Conservation (phyloP, 92 coral and sea anemone genomes). For the Parazoanthus darwini region DNA sequence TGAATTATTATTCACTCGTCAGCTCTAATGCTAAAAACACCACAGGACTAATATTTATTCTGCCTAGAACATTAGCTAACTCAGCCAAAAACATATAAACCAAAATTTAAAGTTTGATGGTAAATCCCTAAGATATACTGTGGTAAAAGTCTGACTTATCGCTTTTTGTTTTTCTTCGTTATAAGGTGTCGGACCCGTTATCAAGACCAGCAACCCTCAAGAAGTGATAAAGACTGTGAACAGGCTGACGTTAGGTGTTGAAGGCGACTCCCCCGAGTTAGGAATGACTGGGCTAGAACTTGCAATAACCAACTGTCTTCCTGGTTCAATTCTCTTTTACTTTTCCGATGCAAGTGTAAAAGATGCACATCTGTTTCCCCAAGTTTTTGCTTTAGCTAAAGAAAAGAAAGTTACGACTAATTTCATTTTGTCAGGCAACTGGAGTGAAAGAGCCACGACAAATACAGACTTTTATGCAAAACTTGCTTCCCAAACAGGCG, state of each 20-base stretch:
- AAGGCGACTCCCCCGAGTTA: conserved; percentile 69
- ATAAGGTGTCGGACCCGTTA: conserved; percentile 66
- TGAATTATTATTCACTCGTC: no score
- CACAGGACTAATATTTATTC: no score
- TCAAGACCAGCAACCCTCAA: conserved; percentile 50
- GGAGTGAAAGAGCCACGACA: conserved; percentile 40
- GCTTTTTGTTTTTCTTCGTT: no score
- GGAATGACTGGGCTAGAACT: conserved; percentile 62
- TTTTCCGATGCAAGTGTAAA: conserved; percentile 65
- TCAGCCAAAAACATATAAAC: no score
- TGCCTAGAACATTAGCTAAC: no score
- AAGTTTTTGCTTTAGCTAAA: conserved; percentile 48
- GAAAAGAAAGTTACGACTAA: conserved; percentile 41
- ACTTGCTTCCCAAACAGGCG: conserved; percentile 66
- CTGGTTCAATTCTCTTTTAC: conserved; percentile 47
- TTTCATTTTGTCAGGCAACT: conserved; percentile 49
- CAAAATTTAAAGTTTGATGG: no score
- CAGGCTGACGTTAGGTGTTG: conserved; percentile 43
- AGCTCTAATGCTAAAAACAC: no score
- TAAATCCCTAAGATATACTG: no score
- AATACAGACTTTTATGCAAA: conserved; percentile 41
- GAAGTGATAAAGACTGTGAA: conserved; percentile 55
- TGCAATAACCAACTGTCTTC: conserved; percentile 57
- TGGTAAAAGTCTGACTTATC: no score
- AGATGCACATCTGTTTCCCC: conserved; percentile 36